These are phyloP conservation scores for Siniperca knerii DNA, from an alignment of 2,113 vertebrate genomes.

Conservation along the genomic window DNA sequence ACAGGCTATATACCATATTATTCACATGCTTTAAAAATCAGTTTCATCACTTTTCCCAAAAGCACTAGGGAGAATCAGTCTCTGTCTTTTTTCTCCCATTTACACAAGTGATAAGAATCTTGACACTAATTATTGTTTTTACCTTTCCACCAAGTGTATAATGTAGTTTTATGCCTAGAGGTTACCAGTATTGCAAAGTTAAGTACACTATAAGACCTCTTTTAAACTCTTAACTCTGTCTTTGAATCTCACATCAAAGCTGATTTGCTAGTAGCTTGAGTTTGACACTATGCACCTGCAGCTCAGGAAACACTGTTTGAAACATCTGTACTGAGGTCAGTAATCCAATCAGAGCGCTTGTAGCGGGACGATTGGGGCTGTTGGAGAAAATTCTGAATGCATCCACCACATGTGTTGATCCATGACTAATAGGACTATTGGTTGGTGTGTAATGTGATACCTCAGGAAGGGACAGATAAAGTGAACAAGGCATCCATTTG, in stretches of 20 bases:
- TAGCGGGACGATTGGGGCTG: constrained; percentile 46
- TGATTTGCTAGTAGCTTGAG: not conserved
- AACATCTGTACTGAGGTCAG: constrained; percentile 54
- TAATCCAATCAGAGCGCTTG: constrained; percentile 68
- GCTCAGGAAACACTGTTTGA: constrained; percentile 24
- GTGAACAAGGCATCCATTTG: constrained; percentile 63
- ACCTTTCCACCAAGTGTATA: not conserved
- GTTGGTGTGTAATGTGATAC: constrained; percentile 76
- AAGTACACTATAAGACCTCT: constrained; percentile 15
- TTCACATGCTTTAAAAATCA: not conserved
- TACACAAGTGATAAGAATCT: not conserved
- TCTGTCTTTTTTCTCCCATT: not conserved
- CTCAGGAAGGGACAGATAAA: constrained; percentile 68
- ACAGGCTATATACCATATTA: not conserved
- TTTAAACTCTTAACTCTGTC: constrained; percentile 6
- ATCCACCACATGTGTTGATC: constrained; percentile 80
- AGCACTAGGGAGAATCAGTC: not conserved
- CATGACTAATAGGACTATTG: constrained; percentile 82
- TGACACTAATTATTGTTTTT: not conserved
- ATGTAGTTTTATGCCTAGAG: not conserved
- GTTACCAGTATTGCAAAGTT: not conserved
- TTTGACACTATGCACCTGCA: constrained; percentile 67
- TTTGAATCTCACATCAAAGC: constrained; percentile 53
- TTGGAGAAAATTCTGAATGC: constrained; percentile 58
- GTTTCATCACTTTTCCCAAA: not conserved